Conservation (phyloP, 2,797 vertebrate genomes). For the Carapus acus region DNA sequence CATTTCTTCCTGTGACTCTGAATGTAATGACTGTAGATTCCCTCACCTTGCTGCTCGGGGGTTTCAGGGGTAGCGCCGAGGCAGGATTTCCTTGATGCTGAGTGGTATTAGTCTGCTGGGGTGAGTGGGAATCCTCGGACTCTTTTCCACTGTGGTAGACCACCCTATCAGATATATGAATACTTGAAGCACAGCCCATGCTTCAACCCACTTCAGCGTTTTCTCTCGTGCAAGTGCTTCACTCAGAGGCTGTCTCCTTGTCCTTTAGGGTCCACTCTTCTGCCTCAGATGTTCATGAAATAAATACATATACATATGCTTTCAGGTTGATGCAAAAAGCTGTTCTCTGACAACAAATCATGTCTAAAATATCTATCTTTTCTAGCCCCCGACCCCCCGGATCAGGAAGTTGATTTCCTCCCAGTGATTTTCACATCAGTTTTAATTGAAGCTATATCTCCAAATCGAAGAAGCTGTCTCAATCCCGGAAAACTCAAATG, state of each 20-base stretch:
- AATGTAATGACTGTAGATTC: constrained; percentile 35
- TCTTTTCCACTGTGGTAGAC: constrained; percentile 89
- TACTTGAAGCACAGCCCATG: constrained; percentile 99
- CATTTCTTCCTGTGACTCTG: constrained; percentile 18
- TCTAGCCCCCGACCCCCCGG: constrained; percentile 46
- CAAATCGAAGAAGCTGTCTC: constrained; percentile 57
- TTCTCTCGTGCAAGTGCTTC: constrained; percentile 63
- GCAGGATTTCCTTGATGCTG: constrained; percentile 85
- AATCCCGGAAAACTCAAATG: constrained; percentile 55
- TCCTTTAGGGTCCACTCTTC: constrained; percentile 49
- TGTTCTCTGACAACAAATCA: too few relatives aligned
- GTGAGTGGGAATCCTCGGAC: constrained; percentile 86
- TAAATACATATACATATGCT: constrained; percentile 32
- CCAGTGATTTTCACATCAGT: constrained; percentile 60
- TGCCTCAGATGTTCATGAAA: constrained; percentile 23
- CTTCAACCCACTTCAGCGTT: constrained; percentile 77
- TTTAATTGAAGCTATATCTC: constrained; percentile 60
- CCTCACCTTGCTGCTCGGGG: constrained; percentile 85
- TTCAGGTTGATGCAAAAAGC: constrained; percentile 65
- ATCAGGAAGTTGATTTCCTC: constrained; percentile 76
- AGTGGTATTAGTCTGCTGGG: constrained; percentile 85
- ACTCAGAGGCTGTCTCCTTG: constrained; percentile 60
- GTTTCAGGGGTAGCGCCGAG: constrained; percentile 86
- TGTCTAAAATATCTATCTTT: constrained; percentile 49
- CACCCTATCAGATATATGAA: constrained; percentile 91